Evolutionary conservation across 92 coral and sea anemone genomes (phyloP), one percentile per base, ranked within the genome.

Genomic region (Paragorgia papillata): DNA sequence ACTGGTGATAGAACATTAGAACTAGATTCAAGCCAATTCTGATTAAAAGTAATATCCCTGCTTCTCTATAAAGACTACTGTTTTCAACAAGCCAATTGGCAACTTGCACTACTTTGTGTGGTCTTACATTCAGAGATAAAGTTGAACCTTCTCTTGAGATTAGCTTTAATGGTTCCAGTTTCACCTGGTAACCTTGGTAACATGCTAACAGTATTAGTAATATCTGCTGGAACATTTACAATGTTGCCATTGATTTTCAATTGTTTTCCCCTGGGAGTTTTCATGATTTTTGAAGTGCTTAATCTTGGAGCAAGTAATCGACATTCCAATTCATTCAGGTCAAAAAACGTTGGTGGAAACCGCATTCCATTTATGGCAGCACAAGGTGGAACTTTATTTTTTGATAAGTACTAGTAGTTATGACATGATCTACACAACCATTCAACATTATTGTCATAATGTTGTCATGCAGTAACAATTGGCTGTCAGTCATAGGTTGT

Each of bases 351-450:
- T 9, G 82, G 82, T 62, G 82, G 82, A 77, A 77, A 77, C 15
- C 28, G 14, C 59, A 77, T 40, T 31, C 74, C 74, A 62, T 77
- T 77, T 29, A 50, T 39, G 28, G 46, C 57, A 27, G 82, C 61
- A 46, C 74, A 62, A 21, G 83, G 83, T 41, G 81, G 81, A 9
- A 60, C 40, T 76, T 58, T 75, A n/a, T 30, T 55, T 75, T 57
- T 60, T 61, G 24, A 60, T 1, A 61, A 44, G 37, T 60, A 53
- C 4, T n/a, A n/a, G n/a, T n/a, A n/a, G n/a, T 32, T 76, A 56
- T 59, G 27, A 50, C 88, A 85, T 30, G 88, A 67, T 51, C 35
- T 64, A 58, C 89, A 85, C 17, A 85, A 54, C 89, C 89, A 85
- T 55, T 85, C 83, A n/a, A n/a, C n/a, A n/a, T n/a, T n/a, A n/a